A percentile compares a stretch with the other conserved stretches of the same genome.
phyloP scores from a whole-genome alignment of 2,113 vertebrate species.

The Ardeotis arabs region DNA sequence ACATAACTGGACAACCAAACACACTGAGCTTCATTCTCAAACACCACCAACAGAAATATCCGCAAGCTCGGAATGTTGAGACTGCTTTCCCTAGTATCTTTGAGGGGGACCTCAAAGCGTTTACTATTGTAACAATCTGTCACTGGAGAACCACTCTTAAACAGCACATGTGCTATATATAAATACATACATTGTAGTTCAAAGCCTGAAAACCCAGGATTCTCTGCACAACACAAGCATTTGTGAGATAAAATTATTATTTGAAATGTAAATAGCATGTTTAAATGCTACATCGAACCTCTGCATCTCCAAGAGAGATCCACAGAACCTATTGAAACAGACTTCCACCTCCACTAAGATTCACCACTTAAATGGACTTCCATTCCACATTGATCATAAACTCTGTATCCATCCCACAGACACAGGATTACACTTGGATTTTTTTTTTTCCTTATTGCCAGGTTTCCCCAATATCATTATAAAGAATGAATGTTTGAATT shows the following conservation, averaged over 20 bases:
- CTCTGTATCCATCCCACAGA: background rate
- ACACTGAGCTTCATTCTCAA: background rate
- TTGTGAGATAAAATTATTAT: background rate
- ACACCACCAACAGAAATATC: background rate
- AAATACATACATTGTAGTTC: background rate
- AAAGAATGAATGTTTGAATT: background rate
- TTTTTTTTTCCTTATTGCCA: background rate
- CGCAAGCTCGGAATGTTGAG: background rate
- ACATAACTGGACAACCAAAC: background rate
- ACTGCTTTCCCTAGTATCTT: background rate
- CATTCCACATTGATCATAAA: background rate
- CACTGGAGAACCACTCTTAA: background rate
- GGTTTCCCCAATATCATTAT: background rate
- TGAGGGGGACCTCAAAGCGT: background rate
- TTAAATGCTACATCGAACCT: background rate
- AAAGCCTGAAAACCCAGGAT: background rate
- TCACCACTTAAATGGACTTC: background rate
- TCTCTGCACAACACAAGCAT: background rate
- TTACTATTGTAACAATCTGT: background rate
- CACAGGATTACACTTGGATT: background rate
- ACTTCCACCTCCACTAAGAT: background rate
- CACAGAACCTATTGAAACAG: background rate
- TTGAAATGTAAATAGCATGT: background rate
- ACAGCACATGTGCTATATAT: background rate
- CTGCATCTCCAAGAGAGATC: background rate